Evolutionary conservation across 2,113 vertebrate species (phyloP), one percentile per base, ranked within the genome.

Genomic region (Benitochromis conjunctus): DNA sequence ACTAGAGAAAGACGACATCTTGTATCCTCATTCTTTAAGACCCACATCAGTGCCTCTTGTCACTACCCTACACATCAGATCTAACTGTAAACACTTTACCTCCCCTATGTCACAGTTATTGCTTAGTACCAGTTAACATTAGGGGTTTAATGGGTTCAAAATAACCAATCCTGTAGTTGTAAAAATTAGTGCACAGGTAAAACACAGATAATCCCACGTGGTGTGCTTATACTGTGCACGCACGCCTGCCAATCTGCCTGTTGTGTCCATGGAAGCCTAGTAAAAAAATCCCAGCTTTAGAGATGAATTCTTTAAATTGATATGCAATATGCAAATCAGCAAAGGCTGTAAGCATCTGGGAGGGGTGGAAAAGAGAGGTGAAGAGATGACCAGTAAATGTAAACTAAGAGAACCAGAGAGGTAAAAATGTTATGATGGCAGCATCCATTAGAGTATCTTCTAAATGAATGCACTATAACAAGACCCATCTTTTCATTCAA

Each of bases 291-390:
- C 76, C 34, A 54, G 60, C 43, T 57, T 56, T 18, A 26, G 60
- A 87, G 82, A 43, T 77, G 77, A 86, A 85, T 81, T 60, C 54
- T 91, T 62, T 90, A 94, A 92, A 94, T 92, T 93, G 88, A 94
- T 89, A 92, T 91, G 89, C 90, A 93, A 90, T 90, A 95, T 91
- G 88, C 79, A 92, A 94, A 94, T 38, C 81, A 9, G 77, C 7
- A 8, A 85, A 82, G 64, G 88, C 91, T 85, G 76, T 90, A 80
- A 81, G 56, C 78, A 79, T 88, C 5, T 2, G 43, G 41, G 19
- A 66, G 36, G 36, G n/a, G 4, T 53, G 51, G 51, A 31, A n/a
- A 5, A 34, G 76, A 46, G 38, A 54, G 6, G 51, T 26, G 29
- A 12, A 81, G 56, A 43, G 54, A 43, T 46, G 24, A 69, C 74